Conservation (phyloP, 30 jellyfish, hydroid and myxozoan species). For the Turritopsis rubra region DNA sequence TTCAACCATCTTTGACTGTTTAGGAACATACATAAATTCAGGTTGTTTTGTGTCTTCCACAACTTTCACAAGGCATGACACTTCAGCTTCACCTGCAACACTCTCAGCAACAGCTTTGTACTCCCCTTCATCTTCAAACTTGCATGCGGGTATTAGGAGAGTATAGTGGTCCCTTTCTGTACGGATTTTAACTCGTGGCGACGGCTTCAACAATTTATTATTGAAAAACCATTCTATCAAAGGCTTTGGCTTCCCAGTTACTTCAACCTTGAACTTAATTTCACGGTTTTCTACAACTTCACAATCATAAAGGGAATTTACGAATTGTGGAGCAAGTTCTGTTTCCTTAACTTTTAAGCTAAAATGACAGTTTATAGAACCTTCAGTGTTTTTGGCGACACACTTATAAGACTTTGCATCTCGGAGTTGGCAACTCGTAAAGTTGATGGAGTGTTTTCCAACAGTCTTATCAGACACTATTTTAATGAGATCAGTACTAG, state of each 20-base stretch:
- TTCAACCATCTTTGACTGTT: constrained; percentile 43
- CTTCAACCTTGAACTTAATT: constrained; percentile 50
- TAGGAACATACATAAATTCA: constrained; percentile 58
- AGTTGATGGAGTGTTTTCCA: constrained; percentile 9
- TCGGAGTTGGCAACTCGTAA: constrained; percentile 32
- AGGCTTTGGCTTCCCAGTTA: constrained; percentile 91
- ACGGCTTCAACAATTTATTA: constrained; percentile 56
- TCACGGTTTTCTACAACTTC: constrained; percentile 65
- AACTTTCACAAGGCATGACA: constrained; percentile 43
- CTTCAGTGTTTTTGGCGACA: constrained; percentile 58
- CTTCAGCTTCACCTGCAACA: constrained; percentile 65
- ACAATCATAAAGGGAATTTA: constrained; percentile 39
- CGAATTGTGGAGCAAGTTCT: constrained; percentile 66
- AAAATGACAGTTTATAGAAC: constrained; percentile 60
- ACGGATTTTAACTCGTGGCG: constrained; percentile 51
- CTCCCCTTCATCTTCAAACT: constrained; percentile 49
- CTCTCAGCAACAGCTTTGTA: constrained; percentile 63
- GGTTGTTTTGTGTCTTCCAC: constrained; percentile 65
- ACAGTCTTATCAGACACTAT: constrained; percentile 23
- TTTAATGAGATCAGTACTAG: constrained; percentile 25
- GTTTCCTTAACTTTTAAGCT: constrained; percentile 58
- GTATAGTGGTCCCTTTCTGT: constrained; percentile 49
- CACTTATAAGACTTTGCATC: constrained; percentile 81
- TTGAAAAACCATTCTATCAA: constrained; percentile 70
- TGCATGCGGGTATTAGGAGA: constrained; percentile 47